Evolutionary conservation across 2,797 vertebrate genomes (phyloP).

Genomic region (Intellagama lesueurii): DNA sequence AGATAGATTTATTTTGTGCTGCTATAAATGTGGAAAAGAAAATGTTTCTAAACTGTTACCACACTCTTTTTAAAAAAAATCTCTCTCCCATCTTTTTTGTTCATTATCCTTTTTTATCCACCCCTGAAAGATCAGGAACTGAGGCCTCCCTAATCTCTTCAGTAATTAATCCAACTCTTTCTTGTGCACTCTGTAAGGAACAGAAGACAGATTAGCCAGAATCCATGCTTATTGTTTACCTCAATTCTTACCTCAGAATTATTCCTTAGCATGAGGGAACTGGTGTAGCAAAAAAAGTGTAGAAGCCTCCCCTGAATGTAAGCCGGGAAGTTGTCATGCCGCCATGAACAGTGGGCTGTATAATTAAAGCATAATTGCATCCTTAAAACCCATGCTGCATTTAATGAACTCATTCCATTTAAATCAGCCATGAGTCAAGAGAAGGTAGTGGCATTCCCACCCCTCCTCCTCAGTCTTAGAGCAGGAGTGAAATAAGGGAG

Average conservation of each 20-base stretch:
- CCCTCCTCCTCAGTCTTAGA: background rate
- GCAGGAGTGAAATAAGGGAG: background rate
- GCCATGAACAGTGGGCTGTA: slow-evolving; percentile 15
- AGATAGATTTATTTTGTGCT: background rate
- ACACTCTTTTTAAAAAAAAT: background rate
- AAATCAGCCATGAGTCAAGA: slow-evolving; percentile 30
- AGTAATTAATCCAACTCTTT: slow-evolving; percentile 15
- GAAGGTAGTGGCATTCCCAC: background rate
- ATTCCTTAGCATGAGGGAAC: background rate
- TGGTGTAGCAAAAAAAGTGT: slow-evolving; percentile 1
- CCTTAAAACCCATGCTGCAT: background rate
- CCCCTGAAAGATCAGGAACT: background rate
- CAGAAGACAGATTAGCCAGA: slow-evolving; percentile 13
- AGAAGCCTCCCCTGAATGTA: background rate
- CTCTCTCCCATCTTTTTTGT: background rate
- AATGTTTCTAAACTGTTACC: background rate
- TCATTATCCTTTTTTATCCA: slow-evolving; percentile 17
- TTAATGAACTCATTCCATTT: slow-evolving; percentile 45
- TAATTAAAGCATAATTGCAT: slow-evolving; percentile 52
- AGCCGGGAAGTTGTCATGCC: background rate
- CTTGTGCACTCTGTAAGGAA: slow-evolving; percentile 1
- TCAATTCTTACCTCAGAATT: background rate
- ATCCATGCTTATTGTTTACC: background rate
- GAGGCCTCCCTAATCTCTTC: slow-evolving; percentile 3
- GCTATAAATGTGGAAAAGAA: background rate